A percentile compares a stretch with the other conserved stretches of the same genome.
These are phyloP conservation scores for Mamestra configurata DNA, from an alignment of 1,140 invertebrate genomes.

Conservation along the genomic window DNA sequence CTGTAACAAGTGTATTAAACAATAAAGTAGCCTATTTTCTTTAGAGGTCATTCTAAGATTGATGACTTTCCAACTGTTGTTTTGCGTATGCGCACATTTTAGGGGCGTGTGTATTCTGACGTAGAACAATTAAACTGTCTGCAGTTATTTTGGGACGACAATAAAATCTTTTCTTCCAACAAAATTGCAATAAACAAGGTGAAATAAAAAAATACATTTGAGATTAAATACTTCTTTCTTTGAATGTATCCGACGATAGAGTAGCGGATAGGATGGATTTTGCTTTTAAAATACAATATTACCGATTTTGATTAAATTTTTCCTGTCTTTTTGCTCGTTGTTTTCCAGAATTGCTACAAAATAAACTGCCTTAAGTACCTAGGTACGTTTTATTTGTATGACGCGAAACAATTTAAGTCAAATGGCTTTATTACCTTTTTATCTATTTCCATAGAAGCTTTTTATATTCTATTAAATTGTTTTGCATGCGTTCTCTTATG, in stretches of 20 bases:
- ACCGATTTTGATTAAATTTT: too few relatives aligned
- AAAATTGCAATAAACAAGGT: constrained; percentile 3
- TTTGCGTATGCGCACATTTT: not conserved
- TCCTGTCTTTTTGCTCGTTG: not conserved
- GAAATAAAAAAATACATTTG: not conserved
- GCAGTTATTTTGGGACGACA: not conserved
- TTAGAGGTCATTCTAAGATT: constrained; percentile 12
- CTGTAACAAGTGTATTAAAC: too few relatives aligned
- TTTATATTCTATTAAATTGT: too few relatives aligned
- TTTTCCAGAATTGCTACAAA: not conserved
- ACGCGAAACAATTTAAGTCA: not conserved
- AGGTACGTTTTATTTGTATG: not conserved
- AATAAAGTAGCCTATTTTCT: not conserved
- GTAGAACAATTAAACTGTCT: constrained; percentile 22
- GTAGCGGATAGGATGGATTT: too few relatives aligned
- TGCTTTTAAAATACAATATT: too few relatives aligned
- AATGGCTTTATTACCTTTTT: not conserved
- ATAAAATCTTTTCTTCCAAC: not conserved
- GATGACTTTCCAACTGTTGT: constrained; percentile 3
- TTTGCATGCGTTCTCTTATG: too few relatives aligned
- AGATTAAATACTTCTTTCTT: not conserved
- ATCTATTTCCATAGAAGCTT: too few relatives aligned
- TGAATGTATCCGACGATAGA: not conserved
- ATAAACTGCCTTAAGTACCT: not conserved
- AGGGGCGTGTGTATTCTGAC: not conserved